phyloP scores from a whole-genome alignment of 2,113 vertebrate genomes.

The Ploceus nigricollis region DNA sequence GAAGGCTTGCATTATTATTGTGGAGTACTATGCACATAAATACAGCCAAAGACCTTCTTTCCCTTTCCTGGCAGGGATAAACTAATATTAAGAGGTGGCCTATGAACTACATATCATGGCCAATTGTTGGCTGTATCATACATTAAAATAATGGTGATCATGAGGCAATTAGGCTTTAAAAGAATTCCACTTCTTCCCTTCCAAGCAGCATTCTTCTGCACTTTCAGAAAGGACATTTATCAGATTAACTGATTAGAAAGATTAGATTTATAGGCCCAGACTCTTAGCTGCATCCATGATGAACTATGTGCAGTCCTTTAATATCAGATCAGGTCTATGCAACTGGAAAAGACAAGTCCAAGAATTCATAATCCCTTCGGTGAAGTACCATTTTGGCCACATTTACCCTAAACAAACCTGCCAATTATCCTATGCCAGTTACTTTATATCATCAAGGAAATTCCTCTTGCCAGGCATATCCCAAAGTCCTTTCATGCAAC shows the following conservation, averaged over 20 bases:
- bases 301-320: not conserved
- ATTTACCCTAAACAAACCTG: not conserved
- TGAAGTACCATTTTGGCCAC: not conserved
- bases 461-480: not conserved
- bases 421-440: not conserved
- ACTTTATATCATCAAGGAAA: not conserved
- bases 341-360: not conserved
- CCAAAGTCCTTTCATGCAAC: not conserved
- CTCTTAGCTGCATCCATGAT: not conserved
- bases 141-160: not conserved
- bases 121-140: not conserved
- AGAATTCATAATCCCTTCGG: not conserved
- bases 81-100: not conserved
- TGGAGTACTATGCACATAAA: not conserved
- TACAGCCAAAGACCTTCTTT: not conserved
- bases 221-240: slow-evolving; percentile 5
- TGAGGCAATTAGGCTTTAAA: not conserved
- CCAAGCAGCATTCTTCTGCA: not conserved
- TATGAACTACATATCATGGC: not conserved
- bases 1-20: not conserved
- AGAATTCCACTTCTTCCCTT: slow-evolving; percentile 13
- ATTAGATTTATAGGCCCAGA: slow-evolving; percentile 1
- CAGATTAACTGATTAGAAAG: slow-evolving; percentile 48
- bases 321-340: not conserved
- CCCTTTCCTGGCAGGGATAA: not conserved